Conservation (phyloP, 2,113 vertebrate species). For the Acrocephalus arundinaceus region DNA sequence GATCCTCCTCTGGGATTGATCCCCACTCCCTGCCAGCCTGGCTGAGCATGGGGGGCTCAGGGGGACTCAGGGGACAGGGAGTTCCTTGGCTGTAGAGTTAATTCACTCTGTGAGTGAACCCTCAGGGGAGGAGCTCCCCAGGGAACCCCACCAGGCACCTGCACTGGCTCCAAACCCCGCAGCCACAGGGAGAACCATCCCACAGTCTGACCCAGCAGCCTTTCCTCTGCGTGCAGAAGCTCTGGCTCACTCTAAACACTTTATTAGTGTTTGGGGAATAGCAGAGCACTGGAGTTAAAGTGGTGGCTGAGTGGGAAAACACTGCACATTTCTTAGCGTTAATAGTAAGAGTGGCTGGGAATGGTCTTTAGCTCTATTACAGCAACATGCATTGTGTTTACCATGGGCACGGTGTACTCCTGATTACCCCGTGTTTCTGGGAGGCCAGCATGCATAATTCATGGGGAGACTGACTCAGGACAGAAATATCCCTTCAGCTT, state of each 20-base stretch:
- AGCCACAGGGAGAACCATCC: not conserved
- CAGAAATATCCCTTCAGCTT: conserved; percentile 3
- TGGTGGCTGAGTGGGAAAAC: not conserved
- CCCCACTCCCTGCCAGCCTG: not conserved
- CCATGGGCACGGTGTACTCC: not conserved
- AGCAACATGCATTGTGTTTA: not conserved
- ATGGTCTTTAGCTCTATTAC: conserved; percentile 13
- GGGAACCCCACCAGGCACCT: accelerated
- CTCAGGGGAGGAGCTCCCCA: not conserved
- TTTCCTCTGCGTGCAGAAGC: not conserved
- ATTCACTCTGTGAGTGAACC: accelerated
- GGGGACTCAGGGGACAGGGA: accelerated
- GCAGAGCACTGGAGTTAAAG: not conserved
- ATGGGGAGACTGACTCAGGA: not conserved
- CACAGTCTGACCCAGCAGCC: not conserved
- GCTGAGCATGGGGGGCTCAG: accelerated
- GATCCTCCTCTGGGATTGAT: not conserved
- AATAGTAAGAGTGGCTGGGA: not conserved
- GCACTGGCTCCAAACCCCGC: not conserved
- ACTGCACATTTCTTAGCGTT: not conserved
- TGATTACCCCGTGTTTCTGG: not conserved
- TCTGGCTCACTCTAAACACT: not conserved
- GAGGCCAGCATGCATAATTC: conserved; percentile 50
- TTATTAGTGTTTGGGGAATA: not conserved
- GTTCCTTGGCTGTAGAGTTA: not conserved